Evolutionary conservation across 2,113 vertebrate genomes (phyloP), one percentile per base, ranked within the genome.

Genomic region (Brachyhypopomus occidentalis): DNA sequence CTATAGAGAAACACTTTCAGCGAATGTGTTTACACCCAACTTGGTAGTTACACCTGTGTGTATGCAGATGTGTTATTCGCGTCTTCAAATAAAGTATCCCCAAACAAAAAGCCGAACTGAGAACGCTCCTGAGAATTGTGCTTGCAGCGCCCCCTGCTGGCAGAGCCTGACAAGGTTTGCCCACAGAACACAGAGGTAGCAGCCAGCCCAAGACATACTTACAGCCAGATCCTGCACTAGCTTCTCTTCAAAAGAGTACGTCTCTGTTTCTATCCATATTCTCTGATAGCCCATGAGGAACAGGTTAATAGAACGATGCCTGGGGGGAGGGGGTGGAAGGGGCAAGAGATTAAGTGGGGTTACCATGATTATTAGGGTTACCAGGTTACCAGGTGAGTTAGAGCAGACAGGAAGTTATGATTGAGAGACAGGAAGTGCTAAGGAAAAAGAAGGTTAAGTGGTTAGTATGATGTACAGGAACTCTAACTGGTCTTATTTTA

Each of bases 271-370:
- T 97, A 99, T 98, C 97, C 97, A 99, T 95, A 95, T 97, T 94
- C 94, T 97, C 94, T 97, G 97, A 97, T 99, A 99, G 94, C 96
- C 97, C 95, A 95, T 95, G 94, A 99, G 96, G 96, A 98, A 99
- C 95, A 99, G 97, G 95, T 99, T 99, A 98, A 99, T 97, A 96
- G 96, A 97, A 94, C 98, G 98, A 95, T 99, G 98, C 97, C 98
- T 99, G 91, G 90, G 92, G 48, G 92, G 92, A 48, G 92, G 59
- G 7, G 75, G 93, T 83, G 92, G 93, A 89, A 83, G 94, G 94
- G 91, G 90, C 96, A 93, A 96, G 93, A 90, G 95, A 91, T 96
- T 94, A 96, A 94, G 91, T 93, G 86, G 93, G 89, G 91, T 93
- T 91, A 92, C 89, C 87, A 87, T 86, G 90, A 91, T 86, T 87